Conservation (phyloP, 2,113 vertebrate species). For the Crotalus horridus region DNA sequence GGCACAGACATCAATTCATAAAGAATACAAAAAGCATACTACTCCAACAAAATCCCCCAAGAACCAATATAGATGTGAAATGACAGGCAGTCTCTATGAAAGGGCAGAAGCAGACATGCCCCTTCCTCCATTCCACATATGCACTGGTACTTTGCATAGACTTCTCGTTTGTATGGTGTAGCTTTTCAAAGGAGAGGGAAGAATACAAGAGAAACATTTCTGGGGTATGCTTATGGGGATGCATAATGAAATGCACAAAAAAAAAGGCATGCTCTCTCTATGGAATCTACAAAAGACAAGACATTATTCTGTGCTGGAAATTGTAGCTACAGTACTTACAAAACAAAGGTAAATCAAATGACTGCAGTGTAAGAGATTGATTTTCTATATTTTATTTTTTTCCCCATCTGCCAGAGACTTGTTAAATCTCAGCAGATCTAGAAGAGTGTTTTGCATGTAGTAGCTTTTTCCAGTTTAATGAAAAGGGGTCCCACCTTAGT, state of each 20-base stretch:
- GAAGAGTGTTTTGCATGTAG: not conserved
- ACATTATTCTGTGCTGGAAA: not conserved
- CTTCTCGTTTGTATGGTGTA: not conserved
- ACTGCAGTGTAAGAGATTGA: not conserved
- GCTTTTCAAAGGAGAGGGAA: not conserved
- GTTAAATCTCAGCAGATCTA: not conserved
- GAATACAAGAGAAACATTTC: not conserved
- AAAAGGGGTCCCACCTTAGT: not conserved
- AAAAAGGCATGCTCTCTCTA: not conserved
- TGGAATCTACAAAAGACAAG: not conserved
- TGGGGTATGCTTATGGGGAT: not conserved
- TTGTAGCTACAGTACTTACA: not conserved
- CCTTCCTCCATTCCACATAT: not conserved
- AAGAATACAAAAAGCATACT: not conserved
- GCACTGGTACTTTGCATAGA: not conserved
- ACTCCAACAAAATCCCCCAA: not conserved
- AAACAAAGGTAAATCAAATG: not conserved
- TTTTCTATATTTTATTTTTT: not conserved
- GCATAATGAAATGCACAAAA: not conserved
- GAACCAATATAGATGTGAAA: not conserved
- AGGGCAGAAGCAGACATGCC: not conserved
- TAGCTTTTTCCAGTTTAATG: not conserved
- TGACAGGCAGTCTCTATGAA: too few relatives aligned
- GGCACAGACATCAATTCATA: not conserved
- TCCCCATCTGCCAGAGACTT: not conserved